These are phyloP conservation scores for Tachycineta bicolor DNA, from an alignment of 2,113 vertebrate species.

Conservation along the genomic window DNA sequence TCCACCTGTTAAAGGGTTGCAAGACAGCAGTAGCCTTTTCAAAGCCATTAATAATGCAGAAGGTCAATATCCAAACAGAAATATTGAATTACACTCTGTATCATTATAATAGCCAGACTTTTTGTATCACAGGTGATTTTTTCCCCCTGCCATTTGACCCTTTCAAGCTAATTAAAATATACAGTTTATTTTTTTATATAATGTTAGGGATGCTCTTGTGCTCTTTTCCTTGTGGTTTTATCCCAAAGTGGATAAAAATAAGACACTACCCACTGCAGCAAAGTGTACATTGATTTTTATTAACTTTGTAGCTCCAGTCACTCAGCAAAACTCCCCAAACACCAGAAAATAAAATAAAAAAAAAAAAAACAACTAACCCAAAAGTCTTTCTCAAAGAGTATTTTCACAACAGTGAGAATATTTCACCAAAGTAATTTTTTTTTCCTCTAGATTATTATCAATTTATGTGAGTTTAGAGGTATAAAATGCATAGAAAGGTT, in stretches of 20 bases:
- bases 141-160: not conserved
- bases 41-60: slow-evolving; percentile 59
- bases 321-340: not conserved
- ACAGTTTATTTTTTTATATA: not conserved
- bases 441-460: not conserved
- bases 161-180: slow-evolving; percentile 34
- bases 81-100: slow-evolving; percentile 47
- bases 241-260: not conserved
- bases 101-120: not conserved
- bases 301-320: not conserved
- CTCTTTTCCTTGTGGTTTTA: not conserved
- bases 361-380: not conserved
- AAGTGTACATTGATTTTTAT: not conserved
- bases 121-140: not conserved
- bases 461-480: not conserved
- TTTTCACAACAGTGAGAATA: not conserved
- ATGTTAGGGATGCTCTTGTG: not conserved
- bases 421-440: not conserved
- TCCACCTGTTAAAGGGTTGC: slow-evolving; percentile 29
- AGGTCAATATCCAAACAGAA: slow-evolving; percentile 53
- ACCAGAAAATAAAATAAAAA: not conserved
- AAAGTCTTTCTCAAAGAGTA: not conserved
- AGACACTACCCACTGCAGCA: not conserved
- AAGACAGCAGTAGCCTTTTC: slow-evolving; percentile 39
- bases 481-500: not conserved